Evolutionary conservation across 2,888 invertebrate genomes (phyloP).

Genomic region (Xestobium rufovillosum): DNA sequence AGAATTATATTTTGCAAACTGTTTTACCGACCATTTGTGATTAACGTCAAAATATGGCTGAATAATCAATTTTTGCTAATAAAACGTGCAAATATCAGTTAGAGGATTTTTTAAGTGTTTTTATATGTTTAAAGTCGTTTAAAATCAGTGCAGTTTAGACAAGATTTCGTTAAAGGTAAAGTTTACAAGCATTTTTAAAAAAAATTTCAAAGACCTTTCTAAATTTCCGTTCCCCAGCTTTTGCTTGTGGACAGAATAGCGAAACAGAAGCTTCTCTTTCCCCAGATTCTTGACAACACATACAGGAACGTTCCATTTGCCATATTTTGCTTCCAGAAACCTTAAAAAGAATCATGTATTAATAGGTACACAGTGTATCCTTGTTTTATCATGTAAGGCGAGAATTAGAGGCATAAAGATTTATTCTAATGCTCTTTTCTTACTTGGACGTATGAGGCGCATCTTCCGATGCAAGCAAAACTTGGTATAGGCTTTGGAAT

Average conservation of each 20-base stretch:
- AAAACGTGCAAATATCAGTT: no score
- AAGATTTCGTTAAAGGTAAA: not conserved
- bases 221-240: conserved; percentile 76
- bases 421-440: conserved; percentile 14
- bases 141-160: no score
- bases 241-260: conserved; percentile 82
- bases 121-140: no score
- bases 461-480: conserved; percentile 85
- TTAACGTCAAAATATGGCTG: not conserved
- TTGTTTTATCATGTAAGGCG: conserved; percentile 1
- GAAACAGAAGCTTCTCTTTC: conserved; percentile 85
- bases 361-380: not conserved
- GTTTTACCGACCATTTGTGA: not conserved
- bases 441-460: conserved; percentile 88
- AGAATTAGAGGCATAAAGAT: not conserved
- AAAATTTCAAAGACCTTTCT: conserved; percentile 58
- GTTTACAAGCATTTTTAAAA: conserved; percentile 5
- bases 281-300: conserved; percentile 92
- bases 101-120: no score
- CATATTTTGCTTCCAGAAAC: conserved; percentile 92
- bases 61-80: not conserved
- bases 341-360: conserved; percentile 43
- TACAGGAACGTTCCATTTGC: conserved; percentile 93
- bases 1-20: no score
- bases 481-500: conserved; percentile 89